Evolutionary conservation across 2,888 invertebrate genomes (phyloP).

Genomic region (Cynaeus angustus): DNA sequence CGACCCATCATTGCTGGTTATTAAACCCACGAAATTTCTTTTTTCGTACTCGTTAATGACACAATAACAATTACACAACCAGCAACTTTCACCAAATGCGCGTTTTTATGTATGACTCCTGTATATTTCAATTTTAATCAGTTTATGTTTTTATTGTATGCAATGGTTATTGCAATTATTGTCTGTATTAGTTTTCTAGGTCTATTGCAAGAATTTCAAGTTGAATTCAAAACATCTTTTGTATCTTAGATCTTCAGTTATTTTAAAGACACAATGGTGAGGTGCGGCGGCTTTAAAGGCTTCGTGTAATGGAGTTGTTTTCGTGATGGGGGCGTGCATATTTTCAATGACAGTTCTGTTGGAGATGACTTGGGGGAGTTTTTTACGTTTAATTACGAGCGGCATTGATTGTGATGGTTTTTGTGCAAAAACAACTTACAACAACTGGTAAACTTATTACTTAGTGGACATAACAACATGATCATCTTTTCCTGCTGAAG

Average conservation of each 20-base stretch:
- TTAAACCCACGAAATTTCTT: conserved; percentile 39
- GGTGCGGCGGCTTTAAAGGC: conserved; percentile 56
- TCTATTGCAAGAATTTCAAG: conserved; percentile 21
- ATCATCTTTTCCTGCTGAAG: too few species aligned
- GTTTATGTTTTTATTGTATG: conserved; percentile 37
- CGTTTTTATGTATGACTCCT: conserved; percentile 46
- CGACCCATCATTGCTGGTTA: conserved; percentile 36
- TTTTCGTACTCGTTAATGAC: conserved; percentile 45
- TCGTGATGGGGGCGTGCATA: conserved; percentile 58
- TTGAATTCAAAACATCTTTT: conserved; percentile 38
- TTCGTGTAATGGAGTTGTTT: conserved; percentile 56
- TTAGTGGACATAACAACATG: too few species aligned
- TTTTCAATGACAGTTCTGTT: conserved; percentile 55
- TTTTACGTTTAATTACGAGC: conserved; percentile 6
- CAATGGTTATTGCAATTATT: conserved; percentile 19
- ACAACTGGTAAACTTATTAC: too few species aligned
- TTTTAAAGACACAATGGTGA: conserved; percentile 58
- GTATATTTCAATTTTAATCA: conserved; percentile 52
- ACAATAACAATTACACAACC: conserved; percentile 51
- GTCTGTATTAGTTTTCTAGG: conserved; percentile 19
- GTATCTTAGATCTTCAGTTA: conserved; percentile 35
- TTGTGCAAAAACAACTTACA: conserved; percentile 4
- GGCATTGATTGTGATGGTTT: too few species aligned
- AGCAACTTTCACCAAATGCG: conserved; percentile 55
- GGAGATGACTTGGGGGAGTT: conserved; percentile 51